These are phyloP conservation scores for Zootermopsis nevadensis DNA, from an alignment of 2,888 invertebrate genomes.

Conservation along the genomic window DNA sequence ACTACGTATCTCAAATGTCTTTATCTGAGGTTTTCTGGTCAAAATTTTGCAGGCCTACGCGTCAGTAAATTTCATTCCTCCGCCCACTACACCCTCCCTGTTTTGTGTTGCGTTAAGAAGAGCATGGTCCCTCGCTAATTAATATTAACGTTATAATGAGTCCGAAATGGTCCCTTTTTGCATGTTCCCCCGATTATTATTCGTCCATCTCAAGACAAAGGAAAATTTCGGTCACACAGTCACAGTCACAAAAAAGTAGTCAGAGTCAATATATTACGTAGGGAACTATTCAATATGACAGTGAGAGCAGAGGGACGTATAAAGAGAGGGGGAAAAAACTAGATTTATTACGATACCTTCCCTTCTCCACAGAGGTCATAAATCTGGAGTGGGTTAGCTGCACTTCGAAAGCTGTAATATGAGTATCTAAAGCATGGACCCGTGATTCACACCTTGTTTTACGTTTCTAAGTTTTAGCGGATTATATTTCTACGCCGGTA, in stretches of 20 bases:
- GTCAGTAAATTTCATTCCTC: too few species aligned
- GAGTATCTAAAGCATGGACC: not conserved
- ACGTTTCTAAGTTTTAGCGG: too few species aligned
- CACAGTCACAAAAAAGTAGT: not conserved
- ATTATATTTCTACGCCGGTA: too few species aligned
- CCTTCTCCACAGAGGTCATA: not conserved
- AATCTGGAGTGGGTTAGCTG: slow-evolving; percentile 6
- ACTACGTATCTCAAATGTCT: too few species aligned
- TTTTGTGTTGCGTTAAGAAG: too few species aligned
- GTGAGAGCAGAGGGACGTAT: not conserved
- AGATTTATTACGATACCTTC: slow-evolving; percentile 13
- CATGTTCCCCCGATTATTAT: not conserved
- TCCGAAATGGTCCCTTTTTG: too few species aligned
- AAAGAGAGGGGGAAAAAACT: not conserved
- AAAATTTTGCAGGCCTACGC: too few species aligned
- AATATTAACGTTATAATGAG: too few species aligned
- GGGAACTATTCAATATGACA: slow-evolving; percentile 29
- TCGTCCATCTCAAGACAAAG: not conserved
- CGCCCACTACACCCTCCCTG: too few species aligned
- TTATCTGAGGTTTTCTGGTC: too few species aligned
- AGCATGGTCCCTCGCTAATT: too few species aligned
- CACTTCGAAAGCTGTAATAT: not conserved
- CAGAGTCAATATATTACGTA: slow-evolving; percentile 16
- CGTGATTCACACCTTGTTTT: too few species aligned
- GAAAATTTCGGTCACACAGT: not conserved